Evolutionary conservation across 64 coral and sea anemone species (phyloP).

Genomic region (Hydrozoanthus tunicans): DNA sequence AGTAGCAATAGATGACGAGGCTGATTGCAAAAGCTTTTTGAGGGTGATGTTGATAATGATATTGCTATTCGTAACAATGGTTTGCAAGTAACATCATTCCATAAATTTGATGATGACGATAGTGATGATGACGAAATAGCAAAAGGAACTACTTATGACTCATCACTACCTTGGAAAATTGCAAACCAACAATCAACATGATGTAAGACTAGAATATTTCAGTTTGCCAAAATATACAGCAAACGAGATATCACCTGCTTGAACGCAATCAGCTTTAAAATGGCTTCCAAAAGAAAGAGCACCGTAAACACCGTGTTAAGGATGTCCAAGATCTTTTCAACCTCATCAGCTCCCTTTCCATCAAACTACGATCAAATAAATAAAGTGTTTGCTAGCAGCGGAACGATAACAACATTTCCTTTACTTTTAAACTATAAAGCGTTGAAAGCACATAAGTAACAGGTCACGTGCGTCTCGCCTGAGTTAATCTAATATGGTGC

Average conservation of each 20-base stretch:
- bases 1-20: not conserved
- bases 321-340: slow-evolving; percentile 65
- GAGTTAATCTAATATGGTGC: too few species aligned
- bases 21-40: not conserved
- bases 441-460: not conserved
- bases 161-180: too few species aligned
- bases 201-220: not conserved
- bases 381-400: not conserved
- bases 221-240: not conserved
- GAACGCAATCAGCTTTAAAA: slow-evolving; percentile 94
- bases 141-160: not conserved
- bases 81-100: not conserved
- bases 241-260: slow-evolving; percentile 62
- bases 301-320: slow-evolving; percentile 91
- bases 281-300: slow-evolving; percentile 84
- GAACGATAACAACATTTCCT: not conserved
- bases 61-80: not conserved
- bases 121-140: not conserved
- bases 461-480: not conserved
- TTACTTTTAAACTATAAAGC: not conserved
- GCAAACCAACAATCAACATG: not conserved
- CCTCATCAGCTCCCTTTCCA: slow-evolving; percentile 20
- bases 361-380: slow-evolving; percentile 67
- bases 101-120: not conserved
- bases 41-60: not conserved